Percentiles rank a stretch among this genome's conserved stretches.
Evolutionary conservation across 2,797 vertebrate genomes (phyloP).

Genomic region (Sebastes taczanowskii): DNA sequence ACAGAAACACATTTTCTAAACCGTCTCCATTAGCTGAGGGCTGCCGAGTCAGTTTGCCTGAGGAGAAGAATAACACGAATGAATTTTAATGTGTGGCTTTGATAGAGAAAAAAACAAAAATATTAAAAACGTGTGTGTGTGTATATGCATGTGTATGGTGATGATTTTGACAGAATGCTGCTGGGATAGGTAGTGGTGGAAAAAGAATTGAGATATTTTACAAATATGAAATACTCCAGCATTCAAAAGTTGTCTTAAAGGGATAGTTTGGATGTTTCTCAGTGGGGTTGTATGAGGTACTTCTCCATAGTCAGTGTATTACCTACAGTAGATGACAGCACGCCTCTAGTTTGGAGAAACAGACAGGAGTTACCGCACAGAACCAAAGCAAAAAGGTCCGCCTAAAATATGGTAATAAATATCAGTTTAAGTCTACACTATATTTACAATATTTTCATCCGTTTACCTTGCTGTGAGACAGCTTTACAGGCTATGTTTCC

Average conservation of each 20-base stretch:
- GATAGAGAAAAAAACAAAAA: conserved; percentile 17
- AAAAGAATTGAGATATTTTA: background rate
- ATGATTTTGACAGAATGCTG: background rate
- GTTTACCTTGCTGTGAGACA: too few species aligned
- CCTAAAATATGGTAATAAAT: too few species aligned
- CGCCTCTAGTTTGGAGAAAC: too few species aligned
- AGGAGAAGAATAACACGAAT: conserved; percentile 20
- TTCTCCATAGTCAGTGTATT: too few species aligned
- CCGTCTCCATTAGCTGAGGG: conserved; percentile 15
- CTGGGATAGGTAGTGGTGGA: background rate
- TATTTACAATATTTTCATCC: too few species aligned
- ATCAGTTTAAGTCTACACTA: too few species aligned
- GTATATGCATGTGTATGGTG: background rate
- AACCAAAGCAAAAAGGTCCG: too few species aligned
- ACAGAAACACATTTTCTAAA: conserved; percentile 9
- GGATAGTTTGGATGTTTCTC: too few species aligned
- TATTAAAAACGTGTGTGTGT: conserved; percentile 14
- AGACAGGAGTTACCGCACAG: too few species aligned
- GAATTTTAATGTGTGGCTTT: conserved; percentile 32
- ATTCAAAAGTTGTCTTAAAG: background rate
- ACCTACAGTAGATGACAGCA: too few species aligned
- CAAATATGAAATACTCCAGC: background rate
- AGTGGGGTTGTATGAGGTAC: too few species aligned
- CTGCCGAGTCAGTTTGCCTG: conserved; percentile 14
- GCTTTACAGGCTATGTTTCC: too few species aligned